phyloP scores from a whole-genome alignment of 1,140 invertebrate genomes.

The Aphelenchoides fujianensis region DNA sequence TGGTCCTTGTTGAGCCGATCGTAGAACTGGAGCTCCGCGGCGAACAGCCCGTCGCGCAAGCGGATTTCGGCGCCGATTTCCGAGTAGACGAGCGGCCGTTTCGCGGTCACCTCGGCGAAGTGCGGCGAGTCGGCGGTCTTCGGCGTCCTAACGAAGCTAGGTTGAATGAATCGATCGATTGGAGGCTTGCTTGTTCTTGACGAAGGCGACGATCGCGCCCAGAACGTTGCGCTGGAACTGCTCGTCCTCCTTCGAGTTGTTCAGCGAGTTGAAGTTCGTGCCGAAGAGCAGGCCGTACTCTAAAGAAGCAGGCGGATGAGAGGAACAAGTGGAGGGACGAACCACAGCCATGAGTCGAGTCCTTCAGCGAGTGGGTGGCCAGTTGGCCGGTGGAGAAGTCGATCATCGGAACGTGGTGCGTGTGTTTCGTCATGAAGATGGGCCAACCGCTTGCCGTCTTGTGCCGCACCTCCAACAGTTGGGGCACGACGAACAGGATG shows the following conservation, averaged over 20 bases:
- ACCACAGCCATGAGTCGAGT: background rate
- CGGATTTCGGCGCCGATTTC: background rate
- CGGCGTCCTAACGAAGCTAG: conserved; percentile 11
- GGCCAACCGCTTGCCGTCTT: conserved; percentile 30
- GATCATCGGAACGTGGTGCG: background rate
- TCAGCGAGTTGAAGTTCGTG: too few relatives aligned
- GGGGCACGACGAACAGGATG: conserved; percentile 32
- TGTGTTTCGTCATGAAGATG: conserved; percentile 23
- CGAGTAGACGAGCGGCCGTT: conserved; percentile 20
- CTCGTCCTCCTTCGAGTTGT: conserved; percentile 12
- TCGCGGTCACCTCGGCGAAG: background rate
- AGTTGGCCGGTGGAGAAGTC: too few relatives aligned
- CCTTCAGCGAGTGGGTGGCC: too few relatives aligned
- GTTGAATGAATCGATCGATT: background rate
- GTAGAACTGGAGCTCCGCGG: conserved; percentile 32
- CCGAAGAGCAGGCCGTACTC: conserved; percentile 27
- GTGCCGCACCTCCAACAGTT: conserved; percentile 26
- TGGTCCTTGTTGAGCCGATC: conserved; percentile 30
- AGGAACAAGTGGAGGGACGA: background rate
- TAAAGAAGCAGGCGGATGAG: background rate
- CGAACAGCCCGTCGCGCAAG: conserved; percentile 12
- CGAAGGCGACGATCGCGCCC: conserved; percentile 20
- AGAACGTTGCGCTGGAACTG: conserved; percentile 10
- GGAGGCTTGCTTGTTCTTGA: conserved; percentile 25
- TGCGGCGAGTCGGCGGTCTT: conserved; percentile 13